Evolutionary conservation across 2,113 vertebrate genomes (phyloP).

Genomic region (Ailuropoda melanoleuca): DNA sequence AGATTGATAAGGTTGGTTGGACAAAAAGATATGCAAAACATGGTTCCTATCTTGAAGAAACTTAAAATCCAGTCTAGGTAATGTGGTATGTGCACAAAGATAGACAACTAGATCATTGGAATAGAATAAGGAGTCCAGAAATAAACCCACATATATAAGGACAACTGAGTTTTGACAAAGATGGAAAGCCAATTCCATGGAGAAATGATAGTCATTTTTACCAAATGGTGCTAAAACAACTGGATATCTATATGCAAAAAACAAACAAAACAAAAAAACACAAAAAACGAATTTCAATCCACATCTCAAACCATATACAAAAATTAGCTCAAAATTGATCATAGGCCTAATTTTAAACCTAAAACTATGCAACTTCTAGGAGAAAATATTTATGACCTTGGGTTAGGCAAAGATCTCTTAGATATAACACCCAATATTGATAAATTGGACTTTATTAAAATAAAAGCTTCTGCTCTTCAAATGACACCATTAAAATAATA

Average conservation of each 20-base stretch:
- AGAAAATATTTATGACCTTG: not conserved
- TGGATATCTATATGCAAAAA: not conserved
- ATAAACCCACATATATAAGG: not conserved
- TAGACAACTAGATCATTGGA: not conserved
- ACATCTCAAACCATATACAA: not conserved
- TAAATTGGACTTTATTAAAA: not conserved
- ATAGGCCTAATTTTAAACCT: not conserved
- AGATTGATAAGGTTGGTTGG: not conserved
- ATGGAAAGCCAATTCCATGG: not conserved
- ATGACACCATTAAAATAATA: not conserved
- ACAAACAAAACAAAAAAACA: too few species aligned
- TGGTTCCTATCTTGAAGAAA: not conserved
- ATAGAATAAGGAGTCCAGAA: not conserved
- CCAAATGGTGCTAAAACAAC: not conserved
- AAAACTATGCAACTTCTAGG: not conserved
- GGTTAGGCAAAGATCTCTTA: not conserved
- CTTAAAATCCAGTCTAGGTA: not conserved
- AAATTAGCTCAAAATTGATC: not conserved
- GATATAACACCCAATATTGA: not conserved
- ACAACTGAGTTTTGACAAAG: not conserved
- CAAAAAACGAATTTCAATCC: not conserved
- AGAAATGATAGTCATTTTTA: not conserved
- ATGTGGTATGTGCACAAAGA: not conserved
- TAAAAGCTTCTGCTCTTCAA: not conserved
- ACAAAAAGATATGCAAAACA: not conserved